phyloP scores from a whole-genome alignment of 2,113 vertebrate genomes.

The Gymnocephalus cernua region DNA sequence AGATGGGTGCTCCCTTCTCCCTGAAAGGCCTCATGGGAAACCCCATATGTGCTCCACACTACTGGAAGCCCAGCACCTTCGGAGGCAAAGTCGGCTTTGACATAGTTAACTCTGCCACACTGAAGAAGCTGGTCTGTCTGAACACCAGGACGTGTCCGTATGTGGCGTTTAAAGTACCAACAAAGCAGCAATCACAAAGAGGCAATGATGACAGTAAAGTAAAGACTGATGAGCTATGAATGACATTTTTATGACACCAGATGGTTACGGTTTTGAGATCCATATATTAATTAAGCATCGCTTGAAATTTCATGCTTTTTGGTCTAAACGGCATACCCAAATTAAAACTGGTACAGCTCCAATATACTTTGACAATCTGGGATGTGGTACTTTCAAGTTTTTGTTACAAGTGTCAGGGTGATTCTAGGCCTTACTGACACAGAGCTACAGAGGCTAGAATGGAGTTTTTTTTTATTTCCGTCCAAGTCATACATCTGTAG shows the following conservation, averaged over 20 bases:
- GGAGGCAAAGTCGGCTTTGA: slow-evolving; percentile 92
- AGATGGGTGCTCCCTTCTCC: slow-evolving; percentile 97
- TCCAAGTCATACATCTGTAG: too few species aligned
- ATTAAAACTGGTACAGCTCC: too few species aligned
- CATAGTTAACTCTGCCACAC: slow-evolving; percentile 91
- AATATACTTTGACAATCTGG: too few species aligned
- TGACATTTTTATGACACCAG: slow-evolving; percentile 30
- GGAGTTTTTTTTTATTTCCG: too few species aligned
- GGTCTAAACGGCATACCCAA: too few species aligned
- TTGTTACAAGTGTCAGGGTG: too few species aligned
- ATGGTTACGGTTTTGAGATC: slow-evolving; percentile 6
- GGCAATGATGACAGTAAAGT: background rate
- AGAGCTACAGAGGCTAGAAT: too few species aligned
- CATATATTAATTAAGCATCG: too few species aligned
- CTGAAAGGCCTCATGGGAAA: slow-evolving; percentile 97
- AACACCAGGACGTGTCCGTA: slow-evolving; percentile 92
- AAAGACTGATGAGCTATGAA: slow-evolving; percentile 71
- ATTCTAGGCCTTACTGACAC: too few species aligned
- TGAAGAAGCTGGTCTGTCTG: slow-evolving; percentile 91
- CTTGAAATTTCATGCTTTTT: too few species aligned
- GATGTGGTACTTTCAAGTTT: too few species aligned
- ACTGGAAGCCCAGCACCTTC: slow-evolving; percentile 98
- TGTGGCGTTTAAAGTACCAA: slow-evolving; percentile 88
- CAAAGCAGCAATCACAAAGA: slow-evolving; percentile 24
- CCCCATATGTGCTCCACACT: slow-evolving; percentile 95